Conservation (phyloP, 2,113 vertebrate genomes). For the Colius striatus region DNA sequence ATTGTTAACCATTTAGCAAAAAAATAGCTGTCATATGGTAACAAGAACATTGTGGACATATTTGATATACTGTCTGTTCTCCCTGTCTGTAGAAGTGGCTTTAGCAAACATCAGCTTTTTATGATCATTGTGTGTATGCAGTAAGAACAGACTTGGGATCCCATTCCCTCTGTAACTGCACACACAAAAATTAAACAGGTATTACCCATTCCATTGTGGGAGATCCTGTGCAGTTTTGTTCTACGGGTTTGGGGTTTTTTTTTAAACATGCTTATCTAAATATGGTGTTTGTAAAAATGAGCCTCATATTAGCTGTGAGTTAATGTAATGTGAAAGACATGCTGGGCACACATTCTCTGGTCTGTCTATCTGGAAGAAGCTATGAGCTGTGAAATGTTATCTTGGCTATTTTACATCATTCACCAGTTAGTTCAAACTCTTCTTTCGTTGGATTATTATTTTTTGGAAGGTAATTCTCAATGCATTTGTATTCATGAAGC, state of each 20-base stretch:
- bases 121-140: background rate
- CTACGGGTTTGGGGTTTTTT: background rate
- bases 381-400: background rate
- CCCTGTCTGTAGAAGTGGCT: background rate
- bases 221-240: background rate
- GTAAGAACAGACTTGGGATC: background rate
- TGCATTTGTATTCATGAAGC: slow-evolving; percentile 1
- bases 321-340: background rate
- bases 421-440: background rate
- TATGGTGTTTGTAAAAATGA: background rate
- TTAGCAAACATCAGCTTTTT: background rate
- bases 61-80: background rate
- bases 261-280: background rate
- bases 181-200: background rate
- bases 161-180: background rate
- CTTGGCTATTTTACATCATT: background rate
- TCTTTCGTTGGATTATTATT: background rate
- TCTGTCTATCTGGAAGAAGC: background rate
- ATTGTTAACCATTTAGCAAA: background rate
- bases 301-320: background rate
- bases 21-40: background rate
- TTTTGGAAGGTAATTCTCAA: background rate
- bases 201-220: background rate
- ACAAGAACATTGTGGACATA: background rate
- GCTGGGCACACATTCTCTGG: background rate